These are phyloP conservation scores for Cyclina sinensis DNA, from an alignment of 1,140 invertebrate genomes.

Conservation along the genomic window DNA sequence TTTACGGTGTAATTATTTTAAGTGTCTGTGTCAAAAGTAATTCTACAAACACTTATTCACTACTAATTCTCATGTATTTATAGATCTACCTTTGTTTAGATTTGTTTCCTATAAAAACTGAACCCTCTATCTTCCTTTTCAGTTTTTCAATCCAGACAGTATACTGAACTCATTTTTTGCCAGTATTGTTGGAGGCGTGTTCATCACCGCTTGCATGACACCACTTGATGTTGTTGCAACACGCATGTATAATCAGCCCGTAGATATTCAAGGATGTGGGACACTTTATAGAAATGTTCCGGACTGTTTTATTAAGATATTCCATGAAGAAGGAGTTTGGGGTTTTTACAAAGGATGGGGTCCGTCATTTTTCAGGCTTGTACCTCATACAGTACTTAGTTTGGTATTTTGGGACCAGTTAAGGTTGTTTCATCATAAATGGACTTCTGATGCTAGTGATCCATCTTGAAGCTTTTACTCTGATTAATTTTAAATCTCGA, in stretches of 20 bases:
- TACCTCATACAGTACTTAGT: constrained; percentile 93
- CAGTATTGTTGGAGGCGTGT: constrained; percentile 92
- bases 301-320: constrained; percentile 92
- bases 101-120: no score
- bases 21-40: no score
- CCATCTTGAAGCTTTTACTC: not conserved
- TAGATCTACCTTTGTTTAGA: no score
- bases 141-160: constrained; percentile 88
- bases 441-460: not conserved
- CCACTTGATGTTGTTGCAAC: constrained; percentile 95
- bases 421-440: constrained; percentile 82
- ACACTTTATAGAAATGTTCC: constrained; percentile 92
- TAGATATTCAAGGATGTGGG: constrained; percentile 87
- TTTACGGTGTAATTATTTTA: no score
- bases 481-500: no score
- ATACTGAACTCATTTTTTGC: constrained; percentile 92
- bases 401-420: constrained; percentile 94
- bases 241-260: constrained; percentile 95
- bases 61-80: no score
- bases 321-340: constrained; percentile 91
- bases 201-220: constrained; percentile 90
- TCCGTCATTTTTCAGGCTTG: constrained; percentile 93
- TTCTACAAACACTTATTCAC: no score
- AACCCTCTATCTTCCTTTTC: constrained; percentile 77
- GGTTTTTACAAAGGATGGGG: constrained; percentile 95